Base-by-base conservation (phyloP, 92 coral and sea anemone species). In the Galaxea fascicularis region DNA sequence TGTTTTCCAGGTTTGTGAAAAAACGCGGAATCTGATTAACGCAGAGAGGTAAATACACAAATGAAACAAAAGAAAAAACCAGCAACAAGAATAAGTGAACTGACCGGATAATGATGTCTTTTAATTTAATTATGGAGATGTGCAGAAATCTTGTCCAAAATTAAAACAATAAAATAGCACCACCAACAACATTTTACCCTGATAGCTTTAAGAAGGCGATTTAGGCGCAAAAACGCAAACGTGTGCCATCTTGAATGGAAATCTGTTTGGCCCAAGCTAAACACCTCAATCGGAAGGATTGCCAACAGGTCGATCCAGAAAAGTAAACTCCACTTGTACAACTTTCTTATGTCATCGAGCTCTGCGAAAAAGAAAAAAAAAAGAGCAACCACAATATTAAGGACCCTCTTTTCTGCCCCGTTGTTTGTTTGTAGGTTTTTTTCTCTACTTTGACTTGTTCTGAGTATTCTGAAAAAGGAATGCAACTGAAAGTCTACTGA, bases 261-360 rank as follows among this genome's bases (percentile, higher is more conserved):
- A 4, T 52, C 44, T 13, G 80, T 10, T 28, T 31, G 0, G 29
- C 49, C 1, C 9, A 60, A 10, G 47, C 91, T 89, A 10, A 94
- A 76, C 46, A 94, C 35, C 56, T 94, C 98, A 31, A 92, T 77
- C 0, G 98, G 98, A 0, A 94, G 79, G 31, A 94, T 82, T 29
- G 98, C 92, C n/a, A 92, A 24, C 73, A 94, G 65, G 73, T 94
- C 98, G 25, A 89, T 79, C 77, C 93, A 86, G 67, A 94, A 92
- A 71, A 92, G 70, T 14, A 85, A 56, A 60, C 90, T 94, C 62
- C 90, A 80, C 28, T 71, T 51, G 79, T 94, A 94, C 6, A 76
- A 77, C 71, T 74, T 88, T 35, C 98, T 85, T 54, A 94, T 92
- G 62, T 89, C 89, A 7, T 78, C 65, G 29, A 94, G 78, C 15